phyloP scores from a whole-genome alignment of 2,888 invertebrate genomes.

The Cristatella mucedo region DNA sequence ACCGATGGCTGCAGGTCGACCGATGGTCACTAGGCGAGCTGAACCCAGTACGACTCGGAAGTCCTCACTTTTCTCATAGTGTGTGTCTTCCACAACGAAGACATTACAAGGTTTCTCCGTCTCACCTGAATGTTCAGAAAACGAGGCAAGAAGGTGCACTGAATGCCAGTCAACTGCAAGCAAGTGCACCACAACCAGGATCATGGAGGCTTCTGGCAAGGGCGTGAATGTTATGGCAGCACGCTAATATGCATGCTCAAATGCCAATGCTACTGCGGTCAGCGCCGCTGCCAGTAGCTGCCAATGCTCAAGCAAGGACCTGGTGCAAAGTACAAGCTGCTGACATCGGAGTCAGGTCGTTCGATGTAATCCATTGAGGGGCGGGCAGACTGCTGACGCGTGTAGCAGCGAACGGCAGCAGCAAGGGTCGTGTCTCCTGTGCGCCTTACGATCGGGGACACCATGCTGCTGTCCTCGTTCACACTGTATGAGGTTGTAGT shows the following conservation, averaged over 20 bases:
- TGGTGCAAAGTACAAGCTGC: slow-evolving; percentile 26
- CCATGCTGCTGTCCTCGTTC: slow-evolving; percentile 26
- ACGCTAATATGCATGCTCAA: too few species aligned
- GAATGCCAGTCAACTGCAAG: too few species aligned
- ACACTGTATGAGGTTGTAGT: slow-evolving; percentile 21
- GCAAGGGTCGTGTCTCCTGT: slow-evolving; percentile 28
- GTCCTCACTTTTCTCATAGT: slow-evolving; percentile 28
- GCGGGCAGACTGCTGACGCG: slow-evolving; percentile 28
- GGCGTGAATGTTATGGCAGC: too few species aligned
- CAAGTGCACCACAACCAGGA: too few species aligned
- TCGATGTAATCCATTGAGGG: slow-evolving; percentile 29
- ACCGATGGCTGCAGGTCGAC: slow-evolving; percentile 25
- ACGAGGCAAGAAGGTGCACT: background rate
- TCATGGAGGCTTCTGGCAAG: too few species aligned
- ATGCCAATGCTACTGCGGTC: too few species aligned
- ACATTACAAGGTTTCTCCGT: slow-evolving; percentile 28
- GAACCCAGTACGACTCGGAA: slow-evolving; percentile 31
- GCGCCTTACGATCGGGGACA: slow-evolving; percentile 23
- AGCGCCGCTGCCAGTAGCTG: too few species aligned
- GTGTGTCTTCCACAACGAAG: slow-evolving; percentile 25
- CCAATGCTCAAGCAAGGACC: too few species aligned
- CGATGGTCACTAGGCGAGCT: slow-evolving; percentile 20
- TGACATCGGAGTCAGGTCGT: slow-evolving; percentile 28
- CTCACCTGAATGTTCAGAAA: slow-evolving; percentile 21
- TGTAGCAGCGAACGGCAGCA: slow-evolving; percentile 34